Evolutionary conservation across 1,140 invertebrate species (phyloP), one percentile per base, ranked within the genome.

Genomic region (Scaptodrosophila lebanonensis): DNA sequence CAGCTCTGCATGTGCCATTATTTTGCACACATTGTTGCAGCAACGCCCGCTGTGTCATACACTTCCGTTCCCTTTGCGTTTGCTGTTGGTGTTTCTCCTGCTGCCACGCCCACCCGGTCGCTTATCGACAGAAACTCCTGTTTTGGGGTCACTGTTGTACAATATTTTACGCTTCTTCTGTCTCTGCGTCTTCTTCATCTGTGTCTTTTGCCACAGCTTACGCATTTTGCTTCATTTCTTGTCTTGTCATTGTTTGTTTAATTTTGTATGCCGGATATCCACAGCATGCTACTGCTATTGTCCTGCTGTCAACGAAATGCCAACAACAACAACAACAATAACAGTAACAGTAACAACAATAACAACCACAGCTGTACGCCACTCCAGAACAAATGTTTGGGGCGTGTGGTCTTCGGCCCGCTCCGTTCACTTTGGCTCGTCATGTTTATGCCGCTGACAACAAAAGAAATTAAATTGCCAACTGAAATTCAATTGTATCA

Each of bases 401-500:
- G 39, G 18, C 40, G 30, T 15, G 11, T 36, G 6, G 29, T 27
- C 20, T n/a, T n/a, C 17, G 2, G 20, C 15, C 22, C 8, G 17
- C 36, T 42, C 42, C 57, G 36, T 47, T 29, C 20, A 48, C n/a
- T 47, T 33, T 15, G 13, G 42, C 27, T 43, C 59, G 29, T 56
- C 52, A 79, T 73, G 75, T 69, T 77, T 77, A 82, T 82, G 75
- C 66, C 69, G 53, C 39, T 75, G 75, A 75, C 75, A 79, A 79
- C 75, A 79, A 79, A 79, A 79, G 75, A 79, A 79, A 79, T 79
- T 79, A 75, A 79, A 79, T 79, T 82, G 69, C 69, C 65, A 82
- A 69, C 69, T 75, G 75, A 82, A 77, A 75, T 73, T 79, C 75
- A 79, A 79, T 82, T 79, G 69, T 73, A 73, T 68, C 68, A 51